Percentiles rank a stretch among this genome's conserved stretches.
These are phyloP conservation scores for Phymanthus crucifer DNA, from an alignment of 92 coral and sea anemone species.

Conservation along the genomic window DNA sequence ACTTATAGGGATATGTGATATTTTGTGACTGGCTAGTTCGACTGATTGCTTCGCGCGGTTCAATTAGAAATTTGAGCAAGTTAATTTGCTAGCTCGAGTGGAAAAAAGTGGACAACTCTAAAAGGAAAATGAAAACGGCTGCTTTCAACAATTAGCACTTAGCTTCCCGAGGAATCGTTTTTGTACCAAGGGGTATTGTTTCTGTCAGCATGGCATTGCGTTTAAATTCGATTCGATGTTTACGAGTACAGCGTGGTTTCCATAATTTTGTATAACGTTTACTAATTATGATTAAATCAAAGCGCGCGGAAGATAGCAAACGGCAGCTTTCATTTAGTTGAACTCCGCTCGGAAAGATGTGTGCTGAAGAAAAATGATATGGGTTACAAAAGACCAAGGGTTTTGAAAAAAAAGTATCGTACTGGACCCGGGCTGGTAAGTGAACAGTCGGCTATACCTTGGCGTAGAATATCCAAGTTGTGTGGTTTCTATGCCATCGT, in stretches of 20 bases:
- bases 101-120: too few relatives aligned
- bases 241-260: not conserved
- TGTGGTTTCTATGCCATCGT: too few relatives aligned
- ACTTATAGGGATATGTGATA: not conserved
- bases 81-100: not conserved
- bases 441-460: too few relatives aligned
- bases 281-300: conserved; percentile 2
- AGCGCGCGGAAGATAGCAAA: not conserved
- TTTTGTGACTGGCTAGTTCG: not conserved
- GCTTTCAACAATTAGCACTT: too few relatives aligned
- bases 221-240: too few relatives aligned
- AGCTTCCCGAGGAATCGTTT: too few relatives aligned
- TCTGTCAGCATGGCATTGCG: not conserved
- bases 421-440: too few relatives aligned
- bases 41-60: not conserved
- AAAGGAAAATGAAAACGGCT: too few relatives aligned
- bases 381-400: not conserved
- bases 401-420: too few relatives aligned
- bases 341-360: not conserved
- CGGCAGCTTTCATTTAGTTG: not conserved
- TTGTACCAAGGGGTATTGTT: too few relatives aligned
- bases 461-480: not conserved
- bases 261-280: not conserved
- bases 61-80: not conserved
- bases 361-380: not conserved